Conservation (phyloP, 2,888 invertebrate genomes). For the Rhorus exstirpatorius region DNA sequence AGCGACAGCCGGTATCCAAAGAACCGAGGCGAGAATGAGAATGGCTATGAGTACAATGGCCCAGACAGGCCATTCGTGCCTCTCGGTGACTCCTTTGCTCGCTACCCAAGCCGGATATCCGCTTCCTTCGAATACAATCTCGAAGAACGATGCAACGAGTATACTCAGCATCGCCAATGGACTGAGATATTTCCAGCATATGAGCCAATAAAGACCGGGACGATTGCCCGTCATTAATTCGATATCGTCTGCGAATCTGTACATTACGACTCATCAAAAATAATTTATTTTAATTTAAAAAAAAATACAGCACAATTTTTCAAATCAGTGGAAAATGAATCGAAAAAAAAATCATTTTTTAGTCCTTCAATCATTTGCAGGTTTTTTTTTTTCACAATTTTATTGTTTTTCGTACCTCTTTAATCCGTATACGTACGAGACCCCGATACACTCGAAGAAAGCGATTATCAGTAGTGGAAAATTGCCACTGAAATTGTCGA, state of each 20-base stretch:
- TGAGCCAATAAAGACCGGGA: slow-evolving; percentile 95
- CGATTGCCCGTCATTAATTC: slow-evolving; percentile 97
- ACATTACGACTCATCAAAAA: neutral
- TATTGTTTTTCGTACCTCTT: slow-evolving; percentile 89
- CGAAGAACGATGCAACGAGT: slow-evolving; percentile 93
- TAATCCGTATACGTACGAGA: slow-evolving; percentile 97
- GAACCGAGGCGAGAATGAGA: slow-evolving; percentile 92
- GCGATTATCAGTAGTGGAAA: slow-evolving; percentile 97
- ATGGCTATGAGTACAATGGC: slow-evolving; percentile 91
- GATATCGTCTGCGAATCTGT: slow-evolving; percentile 96
- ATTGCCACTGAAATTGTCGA: slow-evolving; percentile 97
- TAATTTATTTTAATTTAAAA: neutral
- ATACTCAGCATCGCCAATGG: slow-evolving; percentile 96
- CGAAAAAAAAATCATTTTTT: neutral
- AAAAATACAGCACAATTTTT: neutral
- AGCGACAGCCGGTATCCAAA: slow-evolving; percentile 96
- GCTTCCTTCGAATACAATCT: slow-evolving; percentile 93
- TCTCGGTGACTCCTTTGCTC: slow-evolving; percentile 90
- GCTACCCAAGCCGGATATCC: slow-evolving; percentile 95
- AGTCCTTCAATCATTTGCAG: neutral
- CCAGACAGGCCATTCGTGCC: slow-evolving; percentile 96
- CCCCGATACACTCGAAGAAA: slow-evolving; percentile 96
- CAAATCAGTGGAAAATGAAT: neutral
- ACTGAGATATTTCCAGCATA: slow-evolving; percentile 98
- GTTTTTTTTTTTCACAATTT: neutral